phyloP scores from a whole-genome alignment of 2,113 vertebrate genomes.

The Rhabdomys dilectus region DNA sequence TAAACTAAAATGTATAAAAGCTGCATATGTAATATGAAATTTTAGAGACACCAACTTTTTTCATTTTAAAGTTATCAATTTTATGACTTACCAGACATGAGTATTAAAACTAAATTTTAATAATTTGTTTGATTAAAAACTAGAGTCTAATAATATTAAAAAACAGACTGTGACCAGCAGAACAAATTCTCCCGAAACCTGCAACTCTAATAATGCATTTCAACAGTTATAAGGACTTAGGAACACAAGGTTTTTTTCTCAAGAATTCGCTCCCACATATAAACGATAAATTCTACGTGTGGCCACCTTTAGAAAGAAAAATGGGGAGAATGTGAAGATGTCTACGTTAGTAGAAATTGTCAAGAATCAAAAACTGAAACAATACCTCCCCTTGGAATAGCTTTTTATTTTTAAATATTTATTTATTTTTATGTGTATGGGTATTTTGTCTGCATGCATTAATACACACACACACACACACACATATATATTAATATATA shows the following conservation, averaged over 20 bases:
- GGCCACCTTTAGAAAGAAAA: conserved; percentile 6
- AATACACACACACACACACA: no score
- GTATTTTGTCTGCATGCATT: not conserved
- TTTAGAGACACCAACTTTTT: not conserved
- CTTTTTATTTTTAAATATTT: not conserved
- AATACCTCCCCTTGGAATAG: not conserved
- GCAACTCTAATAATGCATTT: not conserved
- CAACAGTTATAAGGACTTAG: conserved; percentile 9
- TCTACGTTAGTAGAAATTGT: not conserved
- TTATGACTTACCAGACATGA: not conserved
- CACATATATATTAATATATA: not conserved
- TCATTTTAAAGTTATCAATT: conserved; percentile 4
- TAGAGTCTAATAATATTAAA: conserved; percentile 10
- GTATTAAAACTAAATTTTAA: not conserved
- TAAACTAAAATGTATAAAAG: conserved; percentile 28
- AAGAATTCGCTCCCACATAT: not conserved
- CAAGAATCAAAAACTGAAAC: conserved; percentile 8
- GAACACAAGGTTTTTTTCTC: not conserved
- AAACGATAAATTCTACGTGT: not conserved
- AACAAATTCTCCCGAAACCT: not conserved
- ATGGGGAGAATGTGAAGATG: not conserved
- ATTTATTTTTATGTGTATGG: not conserved
- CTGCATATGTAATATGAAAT: not conserved
- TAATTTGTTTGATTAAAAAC: not conserved
- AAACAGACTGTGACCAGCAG: not conserved